Conservation (phyloP, 2,113 vertebrate genomes). For the Tyto alba region DNA sequence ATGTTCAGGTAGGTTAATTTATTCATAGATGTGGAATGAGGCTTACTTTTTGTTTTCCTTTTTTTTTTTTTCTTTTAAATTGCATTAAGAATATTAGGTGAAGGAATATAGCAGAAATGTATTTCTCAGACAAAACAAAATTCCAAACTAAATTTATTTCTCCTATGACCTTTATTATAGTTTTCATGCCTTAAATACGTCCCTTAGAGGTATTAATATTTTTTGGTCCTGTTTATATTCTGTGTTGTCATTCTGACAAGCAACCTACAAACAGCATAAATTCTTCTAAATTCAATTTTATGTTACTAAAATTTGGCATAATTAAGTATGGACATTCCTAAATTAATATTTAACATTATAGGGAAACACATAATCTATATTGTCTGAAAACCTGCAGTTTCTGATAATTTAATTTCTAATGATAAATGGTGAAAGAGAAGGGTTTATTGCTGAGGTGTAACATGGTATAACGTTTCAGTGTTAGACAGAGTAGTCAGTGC, state of each 20-base stretch:
- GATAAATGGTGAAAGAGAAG: not conserved
- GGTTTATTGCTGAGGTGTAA: not conserved
- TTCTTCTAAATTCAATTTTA: not conserved
- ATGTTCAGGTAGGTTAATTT: slow-evolving; percentile 76
- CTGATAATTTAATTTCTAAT: not conserved
- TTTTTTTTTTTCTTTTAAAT: not conserved
- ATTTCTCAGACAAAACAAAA: not conserved
- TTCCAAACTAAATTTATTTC: not conserved
- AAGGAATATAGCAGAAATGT: not conserved
- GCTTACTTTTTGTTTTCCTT: not conserved
- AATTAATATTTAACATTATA: not conserved
- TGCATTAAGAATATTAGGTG: not conserved
- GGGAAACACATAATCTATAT: not conserved
- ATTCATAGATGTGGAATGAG: not conserved
- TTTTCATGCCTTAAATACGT: not conserved
- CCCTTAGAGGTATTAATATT: not conserved
- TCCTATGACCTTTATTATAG: not conserved
- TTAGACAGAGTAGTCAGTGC: not conserved
- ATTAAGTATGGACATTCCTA: not conserved
- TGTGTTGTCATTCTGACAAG: not conserved
- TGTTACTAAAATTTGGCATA: not conserved
- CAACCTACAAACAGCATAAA: not conserved
- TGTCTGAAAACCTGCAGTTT: not conserved
- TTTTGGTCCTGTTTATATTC: not conserved
- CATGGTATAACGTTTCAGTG: no score